Conservation (phyloP, 2,113 vertebrate species). For the Ia io region DNA sequence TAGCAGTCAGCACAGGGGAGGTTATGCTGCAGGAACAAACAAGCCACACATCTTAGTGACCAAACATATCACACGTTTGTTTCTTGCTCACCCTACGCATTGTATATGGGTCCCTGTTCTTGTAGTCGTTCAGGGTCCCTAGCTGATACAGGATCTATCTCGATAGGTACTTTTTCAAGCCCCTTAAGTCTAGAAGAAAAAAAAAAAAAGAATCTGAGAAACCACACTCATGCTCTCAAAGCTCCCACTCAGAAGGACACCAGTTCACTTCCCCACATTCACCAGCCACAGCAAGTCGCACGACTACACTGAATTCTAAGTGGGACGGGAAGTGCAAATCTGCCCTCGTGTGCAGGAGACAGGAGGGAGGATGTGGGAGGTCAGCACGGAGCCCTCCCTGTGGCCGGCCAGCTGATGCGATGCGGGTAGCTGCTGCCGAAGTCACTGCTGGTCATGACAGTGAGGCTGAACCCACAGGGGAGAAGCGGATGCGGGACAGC, state of each 20-base stretch:
- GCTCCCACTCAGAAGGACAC: background rate
- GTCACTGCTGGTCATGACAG: background rate
- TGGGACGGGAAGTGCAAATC: background rate
- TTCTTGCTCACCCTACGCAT: background rate
- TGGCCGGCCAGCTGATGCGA: background rate
- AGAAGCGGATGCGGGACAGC: rapidly evolving
- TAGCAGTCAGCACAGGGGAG: background rate
- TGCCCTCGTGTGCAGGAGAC: rapidly evolving
- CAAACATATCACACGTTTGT: background rate
- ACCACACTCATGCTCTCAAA: background rate
- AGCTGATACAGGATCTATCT: background rate
- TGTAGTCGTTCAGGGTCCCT: background rate
- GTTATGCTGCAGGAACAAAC: background rate
- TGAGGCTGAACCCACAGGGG: background rate
- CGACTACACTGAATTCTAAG: too few species aligned
- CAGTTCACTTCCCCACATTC: background rate
- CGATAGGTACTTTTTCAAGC: background rate
- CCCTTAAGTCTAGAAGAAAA: background rate
- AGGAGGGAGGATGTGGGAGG: background rate
- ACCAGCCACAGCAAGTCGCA: background rate
- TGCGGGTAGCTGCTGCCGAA: background rate
- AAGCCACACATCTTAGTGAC: background rate
- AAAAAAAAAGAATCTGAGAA: background rate
- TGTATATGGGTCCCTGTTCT: background rate
- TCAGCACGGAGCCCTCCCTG: background rate